These are phyloP conservation scores for Diabrotica balteata DNA, from an alignment of 2,888 invertebrate species.

Conservation along the genomic window DNA sequence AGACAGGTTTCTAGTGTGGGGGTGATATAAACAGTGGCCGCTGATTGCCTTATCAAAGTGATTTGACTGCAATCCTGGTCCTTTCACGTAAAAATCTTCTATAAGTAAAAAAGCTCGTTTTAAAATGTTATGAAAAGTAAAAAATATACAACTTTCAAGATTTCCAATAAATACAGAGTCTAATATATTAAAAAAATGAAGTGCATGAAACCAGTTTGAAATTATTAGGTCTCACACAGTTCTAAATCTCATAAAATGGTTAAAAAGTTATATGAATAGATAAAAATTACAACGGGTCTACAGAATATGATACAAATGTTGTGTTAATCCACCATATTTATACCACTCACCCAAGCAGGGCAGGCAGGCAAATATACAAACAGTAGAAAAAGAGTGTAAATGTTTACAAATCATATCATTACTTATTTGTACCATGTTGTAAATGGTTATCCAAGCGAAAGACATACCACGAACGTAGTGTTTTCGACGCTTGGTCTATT, in stretches of 20 bases:
- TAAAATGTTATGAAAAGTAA: slow-evolving; percentile 60
- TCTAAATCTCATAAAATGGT: slow-evolving; percentile 56
- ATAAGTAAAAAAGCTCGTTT: slow-evolving; percentile 54
- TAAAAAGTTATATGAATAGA: slow-evolving; percentile 57
- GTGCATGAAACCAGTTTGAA: slow-evolving; percentile 54
- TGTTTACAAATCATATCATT: slow-evolving; percentile 61
- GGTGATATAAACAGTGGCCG: slow-evolving; percentile 13
- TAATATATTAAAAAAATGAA: slow-evolving; percentile 57
- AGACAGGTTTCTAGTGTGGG: not conserved
- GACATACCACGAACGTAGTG: slow-evolving; percentile 28
- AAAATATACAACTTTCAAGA: slow-evolving; percentile 60
- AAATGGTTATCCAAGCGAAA: slow-evolving; percentile 53
- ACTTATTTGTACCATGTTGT: slow-evolving; percentile 61
- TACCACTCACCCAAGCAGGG: slow-evolving; percentile 51
- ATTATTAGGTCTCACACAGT: slow-evolving; percentile 55
- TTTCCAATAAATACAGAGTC: slow-evolving; percentile 59
- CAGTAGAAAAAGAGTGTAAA: slow-evolving; percentile 63
- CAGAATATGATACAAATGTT: slow-evolving; percentile 59
- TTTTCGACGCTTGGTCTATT: slow-evolving; percentile 53
- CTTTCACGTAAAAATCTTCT: slow-evolving; percentile 42
- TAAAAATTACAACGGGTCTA: slow-evolving; percentile 58
- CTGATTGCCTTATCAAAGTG: slow-evolving; percentile 36
- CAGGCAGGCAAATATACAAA: slow-evolving; percentile 60
- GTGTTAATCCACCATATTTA: slow-evolving; percentile 45
- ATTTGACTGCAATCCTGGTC: slow-evolving; percentile 42